Conservation (phyloP, 2,113 vertebrate genomes). For the Datnioides undecimradiatus region DNA sequence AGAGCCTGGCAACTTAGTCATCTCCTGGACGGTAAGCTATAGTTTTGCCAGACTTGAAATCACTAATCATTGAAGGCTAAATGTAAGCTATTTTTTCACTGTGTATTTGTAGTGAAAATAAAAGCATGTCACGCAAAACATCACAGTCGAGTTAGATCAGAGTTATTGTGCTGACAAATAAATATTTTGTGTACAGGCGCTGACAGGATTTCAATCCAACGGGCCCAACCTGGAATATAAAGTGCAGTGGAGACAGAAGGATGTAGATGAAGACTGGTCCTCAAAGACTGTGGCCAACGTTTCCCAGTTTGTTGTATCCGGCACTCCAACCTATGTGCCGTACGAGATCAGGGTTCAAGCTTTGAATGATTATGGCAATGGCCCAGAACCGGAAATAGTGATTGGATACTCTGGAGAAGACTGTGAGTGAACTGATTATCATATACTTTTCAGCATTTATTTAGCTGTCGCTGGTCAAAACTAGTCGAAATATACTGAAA, state of each 20-base stretch:
- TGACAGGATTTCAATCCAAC: constrained; percentile 92
- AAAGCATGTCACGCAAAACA: too few species aligned
- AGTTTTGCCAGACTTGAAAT: not conserved
- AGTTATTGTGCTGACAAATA: not conserved
- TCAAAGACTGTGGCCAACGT: constrained; percentile 89
- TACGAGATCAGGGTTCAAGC: constrained; percentile 95
- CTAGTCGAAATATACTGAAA: not conserved
- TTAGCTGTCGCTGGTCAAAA: not conserved
- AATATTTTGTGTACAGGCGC: constrained; percentile 79
- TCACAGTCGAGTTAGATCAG: too few species aligned
- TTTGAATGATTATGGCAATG: constrained; percentile 89
- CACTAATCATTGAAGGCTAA: not conserved
- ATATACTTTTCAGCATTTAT: not conserved
- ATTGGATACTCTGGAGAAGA: constrained; percentile 94
- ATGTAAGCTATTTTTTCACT: not conserved
- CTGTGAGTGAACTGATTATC: constrained; percentile 84
- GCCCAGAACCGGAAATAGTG: constrained; percentile 85
- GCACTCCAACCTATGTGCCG: constrained; percentile 89
- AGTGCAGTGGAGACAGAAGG: constrained; percentile 93
- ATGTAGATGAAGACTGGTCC: constrained; percentile 90
- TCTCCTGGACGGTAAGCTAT: constrained; percentile 93
- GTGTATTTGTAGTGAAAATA: not conserved
- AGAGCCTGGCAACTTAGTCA: constrained; percentile 91
- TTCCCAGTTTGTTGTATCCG: constrained; percentile 90
- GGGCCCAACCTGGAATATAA: constrained; percentile 93